Conservation (phyloP, 2,113 vertebrate genomes). For the Spea multiplicata region DNA sequence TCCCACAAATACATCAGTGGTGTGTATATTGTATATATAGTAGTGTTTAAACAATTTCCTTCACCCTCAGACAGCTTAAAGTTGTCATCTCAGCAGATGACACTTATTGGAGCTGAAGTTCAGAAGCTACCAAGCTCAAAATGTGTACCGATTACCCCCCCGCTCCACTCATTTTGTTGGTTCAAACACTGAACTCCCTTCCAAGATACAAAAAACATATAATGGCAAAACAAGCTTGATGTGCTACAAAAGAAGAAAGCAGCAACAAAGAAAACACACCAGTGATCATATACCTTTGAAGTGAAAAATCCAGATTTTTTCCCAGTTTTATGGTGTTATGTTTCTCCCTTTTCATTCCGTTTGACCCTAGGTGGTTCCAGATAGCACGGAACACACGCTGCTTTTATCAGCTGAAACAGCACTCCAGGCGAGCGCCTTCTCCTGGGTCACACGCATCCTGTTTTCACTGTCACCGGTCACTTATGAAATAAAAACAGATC, state of each 20-base stretch:
- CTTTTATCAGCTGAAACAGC: conserved; percentile 47
- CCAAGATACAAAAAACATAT: background rate
- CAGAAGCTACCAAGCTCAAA: too few relatives aligned
- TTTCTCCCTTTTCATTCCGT: background rate
- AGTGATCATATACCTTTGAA: conserved; percentile 10
- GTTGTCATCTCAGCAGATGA: too few relatives aligned
- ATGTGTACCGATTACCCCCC: too few relatives aligned
- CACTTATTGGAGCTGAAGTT: too few relatives aligned
- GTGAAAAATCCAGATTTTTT: conserved; percentile 19
- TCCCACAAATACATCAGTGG: too few relatives aligned
- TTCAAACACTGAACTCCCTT: background rate
- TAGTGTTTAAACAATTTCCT: too few relatives aligned
- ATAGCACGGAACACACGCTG: conserved; percentile 26
- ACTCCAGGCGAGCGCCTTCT: conserved; percentile 13
- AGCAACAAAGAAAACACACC: conserved; percentile 1
- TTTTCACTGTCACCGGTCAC: conserved; percentile 22
- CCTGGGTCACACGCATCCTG: conserved; percentile 34
- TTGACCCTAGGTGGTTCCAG: conserved; percentile 6
- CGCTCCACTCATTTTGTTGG: too few relatives aligned
- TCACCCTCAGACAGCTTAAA: too few relatives aligned
- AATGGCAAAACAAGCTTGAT: background rate
- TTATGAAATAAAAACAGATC: conserved; percentile 33
- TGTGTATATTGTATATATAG: too few relatives aligned
- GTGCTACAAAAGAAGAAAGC: background rate
- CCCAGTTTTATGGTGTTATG: conserved; percentile 1